Conservation (phyloP, 2,113 vertebrate species). For the Tragelaphus imberbis region DNA sequence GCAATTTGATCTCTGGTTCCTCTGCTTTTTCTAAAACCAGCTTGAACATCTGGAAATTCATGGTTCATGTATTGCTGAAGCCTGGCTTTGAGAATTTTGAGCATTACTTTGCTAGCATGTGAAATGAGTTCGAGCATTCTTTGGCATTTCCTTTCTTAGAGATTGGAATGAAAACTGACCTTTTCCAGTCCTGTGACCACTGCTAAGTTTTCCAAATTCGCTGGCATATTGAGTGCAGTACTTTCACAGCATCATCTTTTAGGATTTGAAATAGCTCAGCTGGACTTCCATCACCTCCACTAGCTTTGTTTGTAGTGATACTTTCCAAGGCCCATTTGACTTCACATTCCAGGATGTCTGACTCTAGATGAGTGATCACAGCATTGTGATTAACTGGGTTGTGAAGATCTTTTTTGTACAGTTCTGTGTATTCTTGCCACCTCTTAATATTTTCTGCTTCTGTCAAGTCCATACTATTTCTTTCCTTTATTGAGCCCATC, state of each 20-base stretch:
- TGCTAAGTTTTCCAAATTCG: no score
- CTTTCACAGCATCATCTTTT: not conserved
- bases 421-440: not conserved
- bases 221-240: not conserved
- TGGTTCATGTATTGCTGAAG: rapidly evolving
- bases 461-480: not conserved
- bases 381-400: not conserved
- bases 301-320: not conserved
- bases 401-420: not conserved
- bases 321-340: not conserved
- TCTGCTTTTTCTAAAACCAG: no score
- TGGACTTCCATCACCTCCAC: not conserved
- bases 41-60: no score
- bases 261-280: not conserved
- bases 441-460: not conserved
- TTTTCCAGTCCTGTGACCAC: no score
- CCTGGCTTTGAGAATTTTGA: no score
- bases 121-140: no score
- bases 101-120: no score
- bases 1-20: no score
- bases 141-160: no score
- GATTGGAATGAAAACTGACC: no score
- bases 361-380: not conserved
- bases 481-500: not conserved
- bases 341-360: not conserved